A percentile compares a stretch with the other conserved stretches of the same genome.
These are phyloP conservation scores for Falco concolor DNA, from an alignment of 2,797 vertebrate species.

Conservation along the genomic window DNA sequence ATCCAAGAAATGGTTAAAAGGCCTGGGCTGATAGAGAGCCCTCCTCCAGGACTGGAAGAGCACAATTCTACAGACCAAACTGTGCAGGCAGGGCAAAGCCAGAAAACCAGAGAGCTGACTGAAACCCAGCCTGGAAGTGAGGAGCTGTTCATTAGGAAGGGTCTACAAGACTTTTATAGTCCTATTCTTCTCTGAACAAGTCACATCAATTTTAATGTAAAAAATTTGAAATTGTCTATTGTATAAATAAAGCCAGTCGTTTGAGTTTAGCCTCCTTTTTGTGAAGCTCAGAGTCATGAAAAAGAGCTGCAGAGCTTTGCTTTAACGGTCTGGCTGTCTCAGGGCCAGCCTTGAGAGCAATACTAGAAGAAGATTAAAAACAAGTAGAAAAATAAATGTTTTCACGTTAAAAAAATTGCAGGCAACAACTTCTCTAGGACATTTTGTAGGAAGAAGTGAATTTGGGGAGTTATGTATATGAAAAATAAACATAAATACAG, in stretches of 20 bases:
- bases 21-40: rapidly evolving
- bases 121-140: neutral
- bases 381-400: neutral
- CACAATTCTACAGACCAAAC: neutral
- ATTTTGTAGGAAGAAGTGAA: neutral
- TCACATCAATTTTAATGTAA: neutral
- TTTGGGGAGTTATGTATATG: neutral
- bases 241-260: neutral
- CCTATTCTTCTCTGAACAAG: neutral
- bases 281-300: neutral
- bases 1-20: neutral
- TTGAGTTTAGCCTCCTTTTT: neutral
- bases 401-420: neutral
- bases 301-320: neutral
- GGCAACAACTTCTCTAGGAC: neutral
- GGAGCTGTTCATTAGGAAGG: neutral
- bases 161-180: neutral
- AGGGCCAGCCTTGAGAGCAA: neutral
- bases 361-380: neutral
- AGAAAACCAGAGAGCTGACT: neutral
- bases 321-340: neutral
- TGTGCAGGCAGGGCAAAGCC: neutral
- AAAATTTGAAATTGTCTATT: neutral
- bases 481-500: neutral
- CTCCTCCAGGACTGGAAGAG: neutral